Evolutionary conservation across 2,113 vertebrate genomes (phyloP), one percentile per base, ranked within the genome.

Genomic region (Cairina moschata): DNA sequence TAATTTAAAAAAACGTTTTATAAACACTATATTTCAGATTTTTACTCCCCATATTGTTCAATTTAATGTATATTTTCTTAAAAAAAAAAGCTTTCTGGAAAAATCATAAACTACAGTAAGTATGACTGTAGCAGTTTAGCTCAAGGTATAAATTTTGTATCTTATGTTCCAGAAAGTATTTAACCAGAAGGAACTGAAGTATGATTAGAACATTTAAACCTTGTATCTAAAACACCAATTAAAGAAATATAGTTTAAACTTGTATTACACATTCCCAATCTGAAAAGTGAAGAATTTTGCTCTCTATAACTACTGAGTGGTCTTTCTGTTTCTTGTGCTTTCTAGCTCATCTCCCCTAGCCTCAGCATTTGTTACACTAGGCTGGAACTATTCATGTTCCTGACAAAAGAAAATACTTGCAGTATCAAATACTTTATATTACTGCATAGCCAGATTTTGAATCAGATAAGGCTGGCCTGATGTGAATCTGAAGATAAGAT

Each of bases 401-500:
- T 92, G 22, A 60, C 34, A 23, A 66, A 34, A 60, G 17, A 74
- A 89, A 86, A 83, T 26, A 17, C 10, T 60, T 65, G 65, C 6
- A 32, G 26, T 34, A 13, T 48, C 9, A 74, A 66, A 36, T 54
- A 31, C 11, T 77, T 69, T 38, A n/a, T 26, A 77, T 36, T 91
- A 74, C 8, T 77, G 31, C 6, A 2, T 3, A 69, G 58, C 25
- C 5, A 36, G 31, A 88, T 93, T 96, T 92, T 88, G 65, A 94
- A 62, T 91, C 80, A 88, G n/a, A 34, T 62, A 85, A 87, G 13
- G 36, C 36, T 63, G 79, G 68, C 50, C 36, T 91, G 83, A 92
- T 75, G 67, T 5, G 83, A 87, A 60, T 87, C 18, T 91, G 62
- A 91, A 97, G 95, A 60, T 3, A 91, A 89, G 14, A 63, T 11